Percentiles rank a stretch among this genome's conserved stretches.
These are phyloP conservation scores for Lepus townsendii DNA, from an alignment of 2,797 vertebrate genomes.

Conservation along the genomic window DNA sequence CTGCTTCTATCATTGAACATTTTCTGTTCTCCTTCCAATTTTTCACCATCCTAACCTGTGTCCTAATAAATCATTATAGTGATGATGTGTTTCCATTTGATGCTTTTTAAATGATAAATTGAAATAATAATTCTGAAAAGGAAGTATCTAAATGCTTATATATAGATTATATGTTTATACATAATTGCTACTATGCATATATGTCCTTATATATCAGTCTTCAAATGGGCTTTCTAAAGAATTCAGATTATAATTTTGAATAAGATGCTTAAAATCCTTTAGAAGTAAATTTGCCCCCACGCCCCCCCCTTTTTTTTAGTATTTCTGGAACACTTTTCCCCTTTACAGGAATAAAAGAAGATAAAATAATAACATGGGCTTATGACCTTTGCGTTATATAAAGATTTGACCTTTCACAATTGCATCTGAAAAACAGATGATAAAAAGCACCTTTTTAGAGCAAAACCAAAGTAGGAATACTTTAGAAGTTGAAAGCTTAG, in stretches of 20 bases:
- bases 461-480: slow-evolving; percentile 38
- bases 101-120: not conserved
- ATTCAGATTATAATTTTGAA: not conserved
- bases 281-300: not conserved
- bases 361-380: slow-evolving; percentile 23
- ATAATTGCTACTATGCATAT: not conserved
- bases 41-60: slow-evolving; percentile 12
- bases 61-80: not conserved
- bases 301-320: not conserved
- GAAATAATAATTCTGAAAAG: slow-evolving; percentile 2
- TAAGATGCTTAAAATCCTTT: slow-evolving; percentile 6
- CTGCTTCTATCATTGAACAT: not conserved
- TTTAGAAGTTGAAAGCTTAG: slow-evolving; percentile 8
- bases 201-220: not conserved
- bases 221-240: slow-evolving; percentile 27
- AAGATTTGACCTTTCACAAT: slow-evolving; percentile 54
- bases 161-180: not conserved
- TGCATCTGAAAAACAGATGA: slow-evolving; percentile 12
- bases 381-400: not conserved
- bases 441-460: slow-evolving; percentile 14
- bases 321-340: not conserved
- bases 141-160: not conserved
- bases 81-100: not conserved
- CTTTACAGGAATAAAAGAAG: slow-evolving; percentile 37
- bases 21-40: not conserved